Percentiles rank a stretch among this genome's conserved stretches.
Evolutionary conservation across 1,140 invertebrate genomes (phyloP).

Genomic region (Drosophila pseudoananassae): DNA sequence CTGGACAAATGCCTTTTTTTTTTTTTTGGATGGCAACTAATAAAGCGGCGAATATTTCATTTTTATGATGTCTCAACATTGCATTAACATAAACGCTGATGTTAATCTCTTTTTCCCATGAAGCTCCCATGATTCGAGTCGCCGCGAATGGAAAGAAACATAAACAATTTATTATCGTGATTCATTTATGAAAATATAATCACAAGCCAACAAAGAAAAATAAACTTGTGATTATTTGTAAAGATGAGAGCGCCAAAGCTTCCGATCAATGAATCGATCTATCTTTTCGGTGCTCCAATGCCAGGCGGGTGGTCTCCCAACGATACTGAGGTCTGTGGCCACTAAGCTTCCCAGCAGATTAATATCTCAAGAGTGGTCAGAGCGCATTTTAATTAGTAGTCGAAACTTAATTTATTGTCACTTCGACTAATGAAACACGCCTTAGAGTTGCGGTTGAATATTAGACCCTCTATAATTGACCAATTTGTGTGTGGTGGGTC

Average conservation of each 20-base stretch:
- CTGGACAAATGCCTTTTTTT: background rate
- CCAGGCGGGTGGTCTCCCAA: slow-evolving; percentile 60
- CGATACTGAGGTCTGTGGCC: slow-evolving; percentile 6
- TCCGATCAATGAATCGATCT: slow-evolving; percentile 56
- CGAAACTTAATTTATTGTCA: slow-evolving; percentile 82
- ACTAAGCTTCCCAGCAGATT: slow-evolving; percentile 77
- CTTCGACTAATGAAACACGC: slow-evolving; percentile 76
- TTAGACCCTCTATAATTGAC: slow-evolving; percentile 63
- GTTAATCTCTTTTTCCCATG: slow-evolving; percentile 81
- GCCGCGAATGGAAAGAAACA: slow-evolving; percentile 51
- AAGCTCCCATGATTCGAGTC: slow-evolving; percentile 44
- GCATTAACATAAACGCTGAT: slow-evolving; percentile 77
- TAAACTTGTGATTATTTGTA: slow-evolving; percentile 58
- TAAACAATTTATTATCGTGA: slow-evolving; percentile 81
- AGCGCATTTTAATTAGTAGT: slow-evolving; percentile 78
- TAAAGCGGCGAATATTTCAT: slow-evolving; percentile 68
- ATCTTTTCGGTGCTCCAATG: slow-evolving; percentile 23
- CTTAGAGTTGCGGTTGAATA: slow-evolving; percentile 16
- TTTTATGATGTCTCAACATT: slow-evolving; percentile 70
- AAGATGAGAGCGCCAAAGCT: slow-evolving; percentile 69
- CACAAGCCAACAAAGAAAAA: slow-evolving; percentile 37
- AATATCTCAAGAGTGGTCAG: slow-evolving; percentile 70
- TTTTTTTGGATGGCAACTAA: slow-evolving; percentile 25
- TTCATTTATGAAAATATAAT: slow-evolving; percentile 77
- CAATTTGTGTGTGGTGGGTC: slow-evolving; percentile 62